Evolutionary conservation across 64 coral and sea anemone genomes (phyloP), one percentile per base, ranked within the genome.

Genomic region (Montipora sp.): DNA sequence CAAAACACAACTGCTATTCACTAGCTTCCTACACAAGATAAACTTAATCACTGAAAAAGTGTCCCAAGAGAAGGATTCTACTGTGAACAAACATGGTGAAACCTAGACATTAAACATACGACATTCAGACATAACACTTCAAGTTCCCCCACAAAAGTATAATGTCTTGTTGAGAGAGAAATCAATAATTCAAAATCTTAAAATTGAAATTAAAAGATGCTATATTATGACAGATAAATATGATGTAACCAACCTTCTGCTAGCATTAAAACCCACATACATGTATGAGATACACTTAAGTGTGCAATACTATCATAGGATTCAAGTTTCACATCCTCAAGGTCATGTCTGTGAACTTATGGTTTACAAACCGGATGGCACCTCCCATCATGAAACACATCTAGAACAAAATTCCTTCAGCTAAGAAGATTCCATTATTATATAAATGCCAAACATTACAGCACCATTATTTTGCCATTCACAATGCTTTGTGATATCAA

Each of bases 311-410:
- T 21, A 72, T 49, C 67, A 70, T 18, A 50, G 46, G 82, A 85
- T 72, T 85, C 65, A 85, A 85, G 46, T 85, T 85, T 85, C 82
- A 85, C 82, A 85, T 85, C 47, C 82, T 85, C 19, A 61, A 85
- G 82, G 82, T 85, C 82, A 85, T 24, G 43, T 49, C 82, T 71
- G n/a, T 85, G 18, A 67, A 47, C 12, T n/a, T 47, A 15, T 21
- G 5, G 20, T 43, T 69, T 23, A 8, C 82, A 85, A 67, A 85
- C 61, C 68, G 82, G 82, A 85, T 69, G 61, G 45, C 15, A 10
- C 23, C 43, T 23, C 13, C 23, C 44, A n/a, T 19, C 44, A 47
- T 16, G 60, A 63, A 49, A 48, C 18, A 7, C 75, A 19, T 16
- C 75, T 7, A 50, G 13, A 14, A 78, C 11, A 47, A 19, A 19